Conservation (phyloP, 2,113 vertebrate genomes). For the Mormyrus iriodes region DNA sequence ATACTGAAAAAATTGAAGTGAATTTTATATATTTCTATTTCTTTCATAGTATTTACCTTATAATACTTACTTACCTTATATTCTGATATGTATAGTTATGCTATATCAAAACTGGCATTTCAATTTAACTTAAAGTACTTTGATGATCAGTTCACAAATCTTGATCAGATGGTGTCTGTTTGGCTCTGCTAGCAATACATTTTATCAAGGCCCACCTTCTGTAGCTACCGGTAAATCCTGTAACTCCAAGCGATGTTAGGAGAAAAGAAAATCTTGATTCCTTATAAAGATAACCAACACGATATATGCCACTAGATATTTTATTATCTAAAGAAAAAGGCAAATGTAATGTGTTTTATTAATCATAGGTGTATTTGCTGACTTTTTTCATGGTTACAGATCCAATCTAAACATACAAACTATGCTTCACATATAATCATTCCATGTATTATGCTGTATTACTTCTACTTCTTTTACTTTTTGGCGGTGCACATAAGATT, state of each 20-base stretch:
- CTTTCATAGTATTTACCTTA: neutral
- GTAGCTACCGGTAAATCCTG: neutral
- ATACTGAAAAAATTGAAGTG: neutral
- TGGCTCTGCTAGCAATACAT: neutral
- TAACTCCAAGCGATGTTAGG: neutral
- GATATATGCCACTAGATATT: neutral
- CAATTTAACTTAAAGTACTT: neutral
- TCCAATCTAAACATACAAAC: neutral
- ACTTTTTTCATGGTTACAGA: neutral
- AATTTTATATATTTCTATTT: neutral
- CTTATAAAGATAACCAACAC: neutral
- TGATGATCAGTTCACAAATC: neutral
- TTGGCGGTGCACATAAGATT: neutral
- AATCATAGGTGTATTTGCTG: neutral
- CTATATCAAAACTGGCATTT: neutral
- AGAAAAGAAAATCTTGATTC: neutral
- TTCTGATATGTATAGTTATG: neutral
- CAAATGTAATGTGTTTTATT: no score
- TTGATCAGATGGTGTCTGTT: neutral
- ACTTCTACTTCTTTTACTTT: no score
- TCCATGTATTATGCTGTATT: neutral
- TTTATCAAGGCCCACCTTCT: neutral
- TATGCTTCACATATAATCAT: neutral
- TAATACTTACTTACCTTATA: neutral
- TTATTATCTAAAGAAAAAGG: no score